These are phyloP conservation scores for Sinocyclocheilus maitianheensis DNA, from an alignment of 2,113 vertebrate genomes.

Conservation along the genomic window DNA sequence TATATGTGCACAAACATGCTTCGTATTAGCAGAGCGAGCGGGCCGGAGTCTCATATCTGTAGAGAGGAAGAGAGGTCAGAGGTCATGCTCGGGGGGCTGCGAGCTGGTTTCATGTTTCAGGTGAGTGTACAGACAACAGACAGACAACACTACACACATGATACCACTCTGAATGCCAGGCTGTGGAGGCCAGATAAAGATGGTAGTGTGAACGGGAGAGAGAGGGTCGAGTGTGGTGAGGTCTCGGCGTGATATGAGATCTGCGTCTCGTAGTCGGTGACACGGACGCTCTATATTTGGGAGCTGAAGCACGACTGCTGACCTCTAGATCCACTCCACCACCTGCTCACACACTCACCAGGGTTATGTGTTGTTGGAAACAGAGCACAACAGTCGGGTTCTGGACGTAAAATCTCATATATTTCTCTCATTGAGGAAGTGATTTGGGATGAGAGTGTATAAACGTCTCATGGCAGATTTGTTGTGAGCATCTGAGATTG, in stretches of 20 bases:
- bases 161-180: slow-evolving; percentile 9
- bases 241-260: slow-evolving; percentile 18
- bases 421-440: not conserved
- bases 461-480: not conserved
- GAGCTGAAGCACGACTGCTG: slow-evolving; percentile 41
- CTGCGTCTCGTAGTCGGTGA: slow-evolving; percentile 18
- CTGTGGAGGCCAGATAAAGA: slow-evolving; percentile 16
- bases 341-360: slow-evolving; percentile 22
- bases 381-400: not conserved
- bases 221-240: not conserved
- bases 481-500: not conserved
- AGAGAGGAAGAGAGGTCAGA: slow-evolving; percentile 37
- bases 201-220: not conserved
- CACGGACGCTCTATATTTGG: slow-evolving; percentile 39
- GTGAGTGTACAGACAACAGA: slow-evolving; percentile 29
- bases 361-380: not conserved
- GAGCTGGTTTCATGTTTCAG: slow-evolving; percentile 11
- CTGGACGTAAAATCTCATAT: not conserved
- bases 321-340: slow-evolving; percentile 34
- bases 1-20: not conserved
- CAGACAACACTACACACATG: slow-evolving; percentile 22
- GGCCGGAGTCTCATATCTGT: not conserved
- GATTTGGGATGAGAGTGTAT: not conserved
- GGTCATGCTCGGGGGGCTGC: not conserved
- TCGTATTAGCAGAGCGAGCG: not conserved